Percentiles rank a stretch among this genome's conserved stretches.
Evolutionary conservation across 2,113 vertebrate genomes (phyloP).

Genomic region (Triplophysa dalaica): DNA sequence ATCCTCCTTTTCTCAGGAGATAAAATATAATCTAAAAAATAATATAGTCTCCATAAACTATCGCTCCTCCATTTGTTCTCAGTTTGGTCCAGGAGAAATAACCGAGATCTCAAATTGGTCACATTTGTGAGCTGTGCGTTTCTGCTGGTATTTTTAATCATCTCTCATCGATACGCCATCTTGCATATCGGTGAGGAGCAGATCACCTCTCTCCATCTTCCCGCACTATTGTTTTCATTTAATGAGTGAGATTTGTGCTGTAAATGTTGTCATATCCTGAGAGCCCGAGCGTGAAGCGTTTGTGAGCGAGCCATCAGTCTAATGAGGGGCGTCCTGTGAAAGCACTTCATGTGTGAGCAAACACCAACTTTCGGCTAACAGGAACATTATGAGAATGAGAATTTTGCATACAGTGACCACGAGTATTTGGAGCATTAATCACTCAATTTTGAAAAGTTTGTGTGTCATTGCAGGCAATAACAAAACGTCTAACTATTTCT

Average conservation of each 20-base stretch:
- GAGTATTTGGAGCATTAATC: neutral
- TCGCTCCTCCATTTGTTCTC: too few relatives aligned
- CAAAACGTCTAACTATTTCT: neutral
- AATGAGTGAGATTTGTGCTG: neutral
- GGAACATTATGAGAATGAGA: slow-evolving; percentile 21
- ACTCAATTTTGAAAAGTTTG: neutral
- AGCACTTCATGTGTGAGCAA: slow-evolving; percentile 27
- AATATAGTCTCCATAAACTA: neutral
- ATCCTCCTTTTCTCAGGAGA: neutral
- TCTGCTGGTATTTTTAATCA: neutral
- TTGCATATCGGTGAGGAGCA: neutral
- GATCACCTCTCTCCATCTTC: neutral
- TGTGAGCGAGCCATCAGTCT: slow-evolving; percentile 8
- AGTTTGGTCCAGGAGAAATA: neutral
- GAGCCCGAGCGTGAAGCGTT: neutral
- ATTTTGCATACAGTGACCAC: slow-evolving; percentile 17
- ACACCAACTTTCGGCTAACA: slow-evolving; percentile 38
- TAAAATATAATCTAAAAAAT: neutral
- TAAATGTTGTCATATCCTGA: slow-evolving; percentile 16
- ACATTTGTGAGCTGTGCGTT: neutral
- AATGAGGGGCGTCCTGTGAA: slow-evolving; percentile 39
- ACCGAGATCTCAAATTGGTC: neutral
- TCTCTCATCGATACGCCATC: neutral
- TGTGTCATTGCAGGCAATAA: neutral
- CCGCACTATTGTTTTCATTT: slow-evolving; percentile 10